phyloP scores from a whole-genome alignment of 2,797 vertebrate species.

The Tolypeutes matacus region DNA sequence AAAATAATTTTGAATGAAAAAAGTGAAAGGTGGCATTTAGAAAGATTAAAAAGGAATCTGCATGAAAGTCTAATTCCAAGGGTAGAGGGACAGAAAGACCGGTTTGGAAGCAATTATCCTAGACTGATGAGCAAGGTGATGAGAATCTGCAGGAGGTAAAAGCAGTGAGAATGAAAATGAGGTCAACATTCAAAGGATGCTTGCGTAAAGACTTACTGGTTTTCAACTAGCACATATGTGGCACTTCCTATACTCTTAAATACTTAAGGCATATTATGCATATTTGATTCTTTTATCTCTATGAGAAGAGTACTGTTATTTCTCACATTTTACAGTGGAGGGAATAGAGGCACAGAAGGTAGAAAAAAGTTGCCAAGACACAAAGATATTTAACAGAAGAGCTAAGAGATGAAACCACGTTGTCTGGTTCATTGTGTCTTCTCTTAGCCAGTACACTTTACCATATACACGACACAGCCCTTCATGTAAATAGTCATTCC shows the following conservation, averaged over 20 bases:
- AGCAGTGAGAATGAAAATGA: background rate
- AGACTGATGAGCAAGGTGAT: background rate
- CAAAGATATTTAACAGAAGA: background rate
- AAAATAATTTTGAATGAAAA: background rate
- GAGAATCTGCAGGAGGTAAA: background rate
- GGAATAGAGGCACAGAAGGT: background rate
- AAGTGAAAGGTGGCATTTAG: background rate
- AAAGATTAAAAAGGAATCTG: conserved; percentile 20
- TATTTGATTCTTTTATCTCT: background rate
- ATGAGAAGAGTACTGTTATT: background rate
- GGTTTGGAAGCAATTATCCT: background rate
- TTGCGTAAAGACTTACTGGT: background rate
- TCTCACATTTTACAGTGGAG: background rate
- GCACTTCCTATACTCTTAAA: background rate
- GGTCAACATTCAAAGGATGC: background rate
- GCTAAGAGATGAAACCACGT: background rate
- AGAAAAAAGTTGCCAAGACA: background rate
- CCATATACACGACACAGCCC: too few relatives aligned
- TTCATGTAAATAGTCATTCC: background rate
- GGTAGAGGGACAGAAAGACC: background rate
- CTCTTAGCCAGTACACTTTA: background rate
- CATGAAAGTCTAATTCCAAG: background rate
- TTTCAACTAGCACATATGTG: background rate
- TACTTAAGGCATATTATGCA: background rate
- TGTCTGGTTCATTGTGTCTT: background rate